These are phyloP conservation scores for Rugalucina vietnamica DNA, from an alignment of 2,888 invertebrate species.

Conservation along the genomic window DNA sequence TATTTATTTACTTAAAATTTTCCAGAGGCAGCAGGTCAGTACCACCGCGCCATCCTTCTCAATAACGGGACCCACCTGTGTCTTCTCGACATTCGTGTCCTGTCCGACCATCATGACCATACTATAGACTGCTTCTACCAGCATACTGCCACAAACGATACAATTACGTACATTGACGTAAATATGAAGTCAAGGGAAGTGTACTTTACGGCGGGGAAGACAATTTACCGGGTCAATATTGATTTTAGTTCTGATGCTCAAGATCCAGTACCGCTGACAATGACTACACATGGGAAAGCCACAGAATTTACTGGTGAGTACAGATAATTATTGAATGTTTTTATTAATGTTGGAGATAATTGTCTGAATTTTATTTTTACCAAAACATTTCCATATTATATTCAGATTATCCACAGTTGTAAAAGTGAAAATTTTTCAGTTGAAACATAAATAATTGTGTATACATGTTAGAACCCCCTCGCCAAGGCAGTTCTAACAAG, in stretches of 20 bases:
- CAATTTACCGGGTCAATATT: constrained; percentile 30
- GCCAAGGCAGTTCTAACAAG: too few relatives aligned
- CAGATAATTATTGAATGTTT: too few relatives aligned
- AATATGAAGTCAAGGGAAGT: constrained; percentile 45
- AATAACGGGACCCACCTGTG: constrained; percentile 42
- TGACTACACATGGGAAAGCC: too few relatives aligned
- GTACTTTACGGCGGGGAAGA: constrained; percentile 30
- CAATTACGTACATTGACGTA: constrained; percentile 46
- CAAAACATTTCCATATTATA: too few relatives aligned
- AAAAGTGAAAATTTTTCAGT: too few relatives aligned
- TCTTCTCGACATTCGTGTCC: constrained; percentile 43
- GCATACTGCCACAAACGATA: constrained; percentile 23
- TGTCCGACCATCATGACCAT: constrained; percentile 41
- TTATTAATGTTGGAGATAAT: too few relatives aligned
- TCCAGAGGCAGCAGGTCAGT: constrained; percentile 37
- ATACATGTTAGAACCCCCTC: too few relatives aligned
- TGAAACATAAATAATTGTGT: too few relatives aligned
- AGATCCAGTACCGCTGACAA: background rate
- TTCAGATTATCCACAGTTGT: too few relatives aligned
- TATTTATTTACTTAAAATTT: too few relatives aligned
- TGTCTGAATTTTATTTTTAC: too few relatives aligned
- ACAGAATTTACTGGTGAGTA: too few relatives aligned
- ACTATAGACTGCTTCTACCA: constrained; percentile 44
- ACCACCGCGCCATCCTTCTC: constrained; percentile 47
- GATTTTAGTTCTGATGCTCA: background rate